These are phyloP conservation scores for Microcebus jonahi DNA, from an alignment of 2,113 vertebrate genomes.

Conservation along the genomic window DNA sequence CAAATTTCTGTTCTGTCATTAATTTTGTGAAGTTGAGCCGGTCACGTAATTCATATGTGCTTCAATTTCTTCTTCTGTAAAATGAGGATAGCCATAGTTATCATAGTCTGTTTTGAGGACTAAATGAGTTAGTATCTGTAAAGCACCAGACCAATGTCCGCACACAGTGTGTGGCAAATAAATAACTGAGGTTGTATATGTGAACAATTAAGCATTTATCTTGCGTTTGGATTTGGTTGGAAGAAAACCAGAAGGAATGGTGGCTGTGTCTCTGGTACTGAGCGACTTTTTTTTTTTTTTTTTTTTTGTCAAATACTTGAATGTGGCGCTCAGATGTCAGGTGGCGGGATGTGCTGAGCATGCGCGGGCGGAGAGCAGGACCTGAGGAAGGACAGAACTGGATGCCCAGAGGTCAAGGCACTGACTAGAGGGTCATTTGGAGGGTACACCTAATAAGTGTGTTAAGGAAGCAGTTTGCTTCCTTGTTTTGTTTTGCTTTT, in stretches of 20 bases:
- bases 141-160: neutral
- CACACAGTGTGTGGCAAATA: neutral
- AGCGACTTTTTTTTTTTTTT: no score
- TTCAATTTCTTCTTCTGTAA: neutral
- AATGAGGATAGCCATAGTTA: neutral
- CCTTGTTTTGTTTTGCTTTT: neutral
- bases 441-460: neutral
- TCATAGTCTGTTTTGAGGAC: neutral
- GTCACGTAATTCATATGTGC: neutral
- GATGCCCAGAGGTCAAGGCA: neutral
- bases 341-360: neutral
- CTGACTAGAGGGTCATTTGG: neutral
- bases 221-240: neutral
- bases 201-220: neutral
- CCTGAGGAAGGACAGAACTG: rapidly evolving
- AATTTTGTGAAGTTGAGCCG: neutral
- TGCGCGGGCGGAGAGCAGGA: no score
- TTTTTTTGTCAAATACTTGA: neutral
- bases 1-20: neutral
- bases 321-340: neutral
- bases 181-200: neutral
- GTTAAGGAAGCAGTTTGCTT: neutral
- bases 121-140: neutral
- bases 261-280: neutral
- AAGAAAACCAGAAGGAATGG: neutral